phyloP scores from a whole-genome alignment of 2,797 vertebrate species.

The Oophaga sylvatica region DNA sequence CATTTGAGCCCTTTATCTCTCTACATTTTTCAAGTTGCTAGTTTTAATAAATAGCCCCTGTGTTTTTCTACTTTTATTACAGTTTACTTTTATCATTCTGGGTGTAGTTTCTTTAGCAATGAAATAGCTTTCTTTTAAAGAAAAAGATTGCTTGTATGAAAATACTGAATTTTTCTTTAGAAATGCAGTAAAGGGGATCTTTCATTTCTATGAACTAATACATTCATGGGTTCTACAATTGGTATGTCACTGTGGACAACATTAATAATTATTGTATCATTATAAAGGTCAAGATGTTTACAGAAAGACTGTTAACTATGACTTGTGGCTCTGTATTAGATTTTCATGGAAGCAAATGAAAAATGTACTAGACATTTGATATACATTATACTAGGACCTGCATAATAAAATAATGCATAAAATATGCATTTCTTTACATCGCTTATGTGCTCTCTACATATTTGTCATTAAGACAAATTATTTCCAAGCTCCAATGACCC shows the following conservation, averaged over 20 bases:
- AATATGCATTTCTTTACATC: conserved; percentile 19
- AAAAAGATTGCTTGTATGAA: too few species aligned
- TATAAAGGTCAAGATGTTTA: background rate
- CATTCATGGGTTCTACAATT: background rate
- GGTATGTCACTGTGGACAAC: background rate
- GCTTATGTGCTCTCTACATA: conserved; percentile 1
- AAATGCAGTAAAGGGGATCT: background rate
- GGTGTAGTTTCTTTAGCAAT: background rate
- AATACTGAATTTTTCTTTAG: too few species aligned
- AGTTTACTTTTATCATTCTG: too few species aligned
- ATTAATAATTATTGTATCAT: background rate
- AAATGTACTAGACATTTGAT: background rate
- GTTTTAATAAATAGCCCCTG: too few species aligned
- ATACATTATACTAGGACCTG: background rate
- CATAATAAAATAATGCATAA: background rate
- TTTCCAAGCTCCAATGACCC: background rate
- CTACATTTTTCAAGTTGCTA: too few species aligned
- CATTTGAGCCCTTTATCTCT: too few species aligned
- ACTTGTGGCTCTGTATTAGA: background rate
- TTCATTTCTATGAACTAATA: background rate
- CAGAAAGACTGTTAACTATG: background rate
- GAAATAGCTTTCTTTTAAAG: background rate
- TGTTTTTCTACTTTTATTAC: too few species aligned
- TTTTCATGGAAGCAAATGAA: background rate
- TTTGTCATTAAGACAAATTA: conserved; percentile 21